Evolutionary conservation across 2,113 vertebrate genomes (phyloP), one percentile per base, ranked within the genome.

Genomic region (Callipepla californica): DNA sequence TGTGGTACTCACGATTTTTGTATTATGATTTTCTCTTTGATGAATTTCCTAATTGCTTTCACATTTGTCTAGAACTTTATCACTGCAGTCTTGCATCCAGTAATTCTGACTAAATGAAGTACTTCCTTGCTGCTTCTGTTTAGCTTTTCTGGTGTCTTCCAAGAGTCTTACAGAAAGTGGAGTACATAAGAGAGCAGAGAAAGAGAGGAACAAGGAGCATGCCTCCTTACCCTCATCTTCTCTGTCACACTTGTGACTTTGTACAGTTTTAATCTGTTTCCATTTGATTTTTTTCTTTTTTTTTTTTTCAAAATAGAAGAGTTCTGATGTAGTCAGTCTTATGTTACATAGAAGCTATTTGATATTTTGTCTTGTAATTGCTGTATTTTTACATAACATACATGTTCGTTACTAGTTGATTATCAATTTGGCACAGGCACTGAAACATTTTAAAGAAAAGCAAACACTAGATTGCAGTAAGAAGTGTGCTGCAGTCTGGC

Each of bases 371-470:
- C 58, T 61, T 57, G 8, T 57, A 61, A 48, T 57, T 80, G 12
- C 7, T 22, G 14, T 26, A 44, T 87, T 86, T 82, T 66, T 59
- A 28, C 25, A 3, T 53, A 63, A 16, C 9, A 16, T 28, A 12
- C 6, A 8, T 55, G 13, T 72, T 85, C 69, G 50, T 32, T 21
- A 92, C 16, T 51, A 67, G 17, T 72, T 68, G 30, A 32, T 87
- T 87, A 26, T 50, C 57, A 15, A 40, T 73, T 45, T 63, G 68
- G 25, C 72, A 48, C 6, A 20, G 73, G 19, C n/a, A 76, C 10
- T n/a, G 57, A 93, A 72, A 57, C 11, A 61, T 76, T 85, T 79
- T 82, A 78, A 88, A 93, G 44, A 34, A 75, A 90, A 76, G 16
- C 7, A 90, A 89, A 48, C 40, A 65, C 13, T 85, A 53, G 14